Evolutionary conservation across 2,888 invertebrate genomes (phyloP).

Genomic region (Prenolepis imparis): DNA sequence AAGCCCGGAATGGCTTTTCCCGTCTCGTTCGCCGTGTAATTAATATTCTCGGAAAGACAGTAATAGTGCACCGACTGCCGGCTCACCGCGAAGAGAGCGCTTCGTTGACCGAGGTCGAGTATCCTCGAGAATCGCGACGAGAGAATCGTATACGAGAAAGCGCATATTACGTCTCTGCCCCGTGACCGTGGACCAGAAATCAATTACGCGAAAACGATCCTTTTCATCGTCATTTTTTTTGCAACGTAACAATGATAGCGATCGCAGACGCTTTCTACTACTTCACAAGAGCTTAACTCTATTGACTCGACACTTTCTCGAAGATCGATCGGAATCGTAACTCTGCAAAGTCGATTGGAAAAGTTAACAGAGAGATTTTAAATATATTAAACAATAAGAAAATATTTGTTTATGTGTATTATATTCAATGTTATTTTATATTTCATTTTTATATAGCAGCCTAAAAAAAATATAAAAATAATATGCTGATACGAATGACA

Average conservation of each 20-base stretch:
- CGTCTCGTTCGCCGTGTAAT: conserved; percentile 74
- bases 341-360: not conserved
- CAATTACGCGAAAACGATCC: conserved; percentile 42
- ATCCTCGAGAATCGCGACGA: conserved; percentile 36
- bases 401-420: not conserved
- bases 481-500: not conserved
- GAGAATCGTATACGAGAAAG: conserved; percentile 27
- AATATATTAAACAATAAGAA: not conserved
- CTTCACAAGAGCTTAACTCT: conserved; percentile 8
- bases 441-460: not conserved
- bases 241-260: conserved; percentile 42
- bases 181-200: conserved; percentile 38
- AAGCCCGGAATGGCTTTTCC: conserved; percentile 70
- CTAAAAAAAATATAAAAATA: not conserved
- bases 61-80: conserved; percentile 69
- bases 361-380: not conserved
- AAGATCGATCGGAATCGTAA: conserved; percentile 8
- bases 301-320: conserved; percentile 8
- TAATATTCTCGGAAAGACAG: conserved; percentile 82
- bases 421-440: not conserved
- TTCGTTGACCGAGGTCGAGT: conserved; percentile 55
- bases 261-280: conserved; percentile 20
- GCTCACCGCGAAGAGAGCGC: conserved; percentile 11
- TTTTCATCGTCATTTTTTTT: conserved; percentile 24
- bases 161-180: conserved; percentile 18